A percentile compares a stretch with the other conserved stretches of the same genome.
These are phyloP conservation scores for Smutsia temminckii DNA, from an alignment of 2,797 vertebrate species.

Conservation along the genomic window DNA sequence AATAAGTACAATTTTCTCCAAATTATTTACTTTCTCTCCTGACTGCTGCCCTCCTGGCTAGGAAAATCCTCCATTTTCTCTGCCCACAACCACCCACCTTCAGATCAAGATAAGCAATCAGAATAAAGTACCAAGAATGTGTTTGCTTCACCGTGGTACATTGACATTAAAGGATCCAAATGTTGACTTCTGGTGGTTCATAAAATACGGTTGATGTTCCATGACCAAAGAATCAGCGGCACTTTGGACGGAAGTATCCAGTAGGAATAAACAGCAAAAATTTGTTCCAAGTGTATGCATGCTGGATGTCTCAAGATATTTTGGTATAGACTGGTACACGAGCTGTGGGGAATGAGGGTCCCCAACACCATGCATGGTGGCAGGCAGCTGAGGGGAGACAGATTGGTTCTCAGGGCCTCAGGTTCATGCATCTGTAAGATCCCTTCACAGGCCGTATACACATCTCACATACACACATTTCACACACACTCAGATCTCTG, in stretches of 20 bases:
- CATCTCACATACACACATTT: too few species aligned
- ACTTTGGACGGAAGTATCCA: neutral
- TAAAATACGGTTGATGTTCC: neutral
- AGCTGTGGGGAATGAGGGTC: neutral
- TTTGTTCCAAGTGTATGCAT: neutral
- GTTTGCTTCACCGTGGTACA: neutral
- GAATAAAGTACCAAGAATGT: neutral
- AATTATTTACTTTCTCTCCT: neutral
- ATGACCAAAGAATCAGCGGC: neutral
- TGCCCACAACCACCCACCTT: neutral
- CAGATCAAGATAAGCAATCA: neutral
- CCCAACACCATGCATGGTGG: accelerated
- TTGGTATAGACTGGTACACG: neutral
- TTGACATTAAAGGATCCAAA: neutral
- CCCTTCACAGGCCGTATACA: neutral
- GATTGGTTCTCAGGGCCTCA: accelerated
- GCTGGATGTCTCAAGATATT: neutral
- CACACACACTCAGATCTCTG: accelerated
- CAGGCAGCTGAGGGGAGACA: too few species aligned
- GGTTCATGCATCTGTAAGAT: accelerated
- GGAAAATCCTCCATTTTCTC: neutral
- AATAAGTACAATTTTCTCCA: neutral
- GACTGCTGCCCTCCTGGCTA: accelerated
- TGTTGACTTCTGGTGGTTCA: neutral
- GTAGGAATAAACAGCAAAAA: neutral